Evolutionary conservation across 2,888 invertebrate genomes (phyloP), one percentile per base, ranked within the genome.

Genomic region (Helleia helle): DNA sequence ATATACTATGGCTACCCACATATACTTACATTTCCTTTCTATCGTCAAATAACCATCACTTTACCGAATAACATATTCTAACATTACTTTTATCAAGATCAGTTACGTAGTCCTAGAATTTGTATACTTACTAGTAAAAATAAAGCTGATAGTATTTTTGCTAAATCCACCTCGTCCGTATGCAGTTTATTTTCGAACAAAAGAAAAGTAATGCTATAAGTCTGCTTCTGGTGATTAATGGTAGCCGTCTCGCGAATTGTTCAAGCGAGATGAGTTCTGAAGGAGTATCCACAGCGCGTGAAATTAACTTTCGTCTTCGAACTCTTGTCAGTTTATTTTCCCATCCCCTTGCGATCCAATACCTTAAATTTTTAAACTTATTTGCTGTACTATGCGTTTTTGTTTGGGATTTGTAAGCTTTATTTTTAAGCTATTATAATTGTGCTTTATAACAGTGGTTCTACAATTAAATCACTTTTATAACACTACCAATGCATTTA

Each of bases 241-340:
- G 70, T 53, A 59, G 62, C 59, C 54, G 59, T 67, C 65, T 71
- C 67, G 61, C 60, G 71, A 71, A 72, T 73, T 79, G 74, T 73
- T 79, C 76, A 59, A 69, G 69, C 77, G 71, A 60, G 72, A 76
- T 74, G 76, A 74, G 70, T 71, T 73, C 71, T 65, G 69, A 72
- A 72, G 74, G 66, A 72, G 75, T 69, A 74, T 71, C 72, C 79
- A 75, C 70, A 68, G 67, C 59, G 79, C 79, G 81, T 81, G 79
- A 81, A 81, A 81, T 81, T 81, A 79, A 77, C 77, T 81, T 79
- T 76, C 71, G 66, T 66, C 66, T 70, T 60, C 63, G 60, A 67
- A 62, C 56, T 59, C 60, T 64, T 62, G 70, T 73, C 74, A 73
- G 67, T 75, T 73, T 70, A 67, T 71, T 73, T 71, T 66, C 64